phyloP scores from a whole-genome alignment of 2,888 invertebrate species.

The Vannuccia rotundouncinata region DNA sequence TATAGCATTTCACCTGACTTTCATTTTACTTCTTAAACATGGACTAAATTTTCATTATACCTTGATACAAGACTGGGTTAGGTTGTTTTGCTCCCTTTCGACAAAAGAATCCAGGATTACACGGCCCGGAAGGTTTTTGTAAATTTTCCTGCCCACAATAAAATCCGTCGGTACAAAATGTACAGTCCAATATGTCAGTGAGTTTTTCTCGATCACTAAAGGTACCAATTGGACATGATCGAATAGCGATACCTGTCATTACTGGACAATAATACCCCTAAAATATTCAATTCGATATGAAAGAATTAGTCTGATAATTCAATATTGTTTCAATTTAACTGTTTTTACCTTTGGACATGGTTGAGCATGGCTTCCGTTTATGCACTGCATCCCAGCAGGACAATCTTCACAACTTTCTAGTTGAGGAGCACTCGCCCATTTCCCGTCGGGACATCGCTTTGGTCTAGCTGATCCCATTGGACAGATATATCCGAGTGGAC shows the following conservation, averaged over 20 bases:
- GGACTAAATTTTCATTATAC: too few species aligned
- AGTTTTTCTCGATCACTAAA: slow-evolving; percentile 46
- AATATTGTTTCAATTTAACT: not conserved
- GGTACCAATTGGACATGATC: slow-evolving; percentile 49
- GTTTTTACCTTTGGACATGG: slow-evolving; percentile 44
- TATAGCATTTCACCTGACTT: too few species aligned
- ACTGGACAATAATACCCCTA: slow-evolving; percentile 48
- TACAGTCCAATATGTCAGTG: slow-evolving; percentile 45
- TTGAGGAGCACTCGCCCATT: slow-evolving; percentile 46
- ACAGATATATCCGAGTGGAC: not conserved
- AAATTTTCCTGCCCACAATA: slow-evolving; percentile 51
- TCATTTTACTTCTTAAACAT: too few species aligned
- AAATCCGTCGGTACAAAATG: slow-evolving; percentile 50
- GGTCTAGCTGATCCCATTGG: not conserved
- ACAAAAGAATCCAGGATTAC: slow-evolving; percentile 51
- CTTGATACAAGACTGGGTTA: slow-evolving; percentile 44
- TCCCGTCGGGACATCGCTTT: slow-evolving; percentile 52
- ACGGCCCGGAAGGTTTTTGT: slow-evolving; percentile 46
- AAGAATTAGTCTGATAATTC: not conserved
- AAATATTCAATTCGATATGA: not conserved
- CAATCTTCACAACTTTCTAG: slow-evolving; percentile 46
- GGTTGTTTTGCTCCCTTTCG: slow-evolving; percentile 46
- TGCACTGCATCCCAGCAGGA: slow-evolving; percentile 49
- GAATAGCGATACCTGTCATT: slow-evolving; percentile 48
- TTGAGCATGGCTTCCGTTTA: slow-evolving; percentile 48